These are phyloP conservation scores for Sitta europaea DNA, from an alignment of 2,113 vertebrate genomes.

Conservation along the genomic window DNA sequence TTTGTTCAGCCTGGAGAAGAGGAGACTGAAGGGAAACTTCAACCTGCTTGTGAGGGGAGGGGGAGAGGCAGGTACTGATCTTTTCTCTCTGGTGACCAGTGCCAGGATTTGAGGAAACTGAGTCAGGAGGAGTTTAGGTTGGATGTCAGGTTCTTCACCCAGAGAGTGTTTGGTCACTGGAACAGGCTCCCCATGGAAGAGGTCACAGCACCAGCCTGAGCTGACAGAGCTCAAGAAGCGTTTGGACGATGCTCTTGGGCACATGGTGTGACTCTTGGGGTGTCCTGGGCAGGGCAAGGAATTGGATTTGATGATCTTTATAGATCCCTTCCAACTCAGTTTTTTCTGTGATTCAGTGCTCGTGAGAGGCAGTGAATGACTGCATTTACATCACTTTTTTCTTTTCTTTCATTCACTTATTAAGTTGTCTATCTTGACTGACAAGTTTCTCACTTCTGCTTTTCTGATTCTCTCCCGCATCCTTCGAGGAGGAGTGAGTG, in stretches of 20 bases:
- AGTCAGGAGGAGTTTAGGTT: not conserved
- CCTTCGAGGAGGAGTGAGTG: not conserved
- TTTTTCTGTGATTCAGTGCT: not conserved
- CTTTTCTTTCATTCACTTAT: not conserved
- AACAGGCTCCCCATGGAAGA: not conserved
- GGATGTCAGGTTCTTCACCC: not conserved
- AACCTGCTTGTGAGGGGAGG: not conserved
- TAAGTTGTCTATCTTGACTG: not conserved
- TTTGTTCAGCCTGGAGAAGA: not conserved
- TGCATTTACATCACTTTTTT: not conserved
- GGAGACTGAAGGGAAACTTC: not conserved
- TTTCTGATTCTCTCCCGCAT: not conserved
- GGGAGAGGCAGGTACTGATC: not conserved
- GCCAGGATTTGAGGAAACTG: not conserved
- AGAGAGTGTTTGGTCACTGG: not conserved
- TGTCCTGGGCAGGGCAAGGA: not conserved
- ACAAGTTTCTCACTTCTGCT: not conserved
- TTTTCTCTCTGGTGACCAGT: too few relatives aligned
- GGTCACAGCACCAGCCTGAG: too few relatives aligned
- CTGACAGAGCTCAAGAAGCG: rapidly evolving
- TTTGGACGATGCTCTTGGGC: not conserved
- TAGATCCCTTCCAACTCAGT: not conserved
- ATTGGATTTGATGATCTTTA: not conserved
- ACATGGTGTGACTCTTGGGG: not conserved
- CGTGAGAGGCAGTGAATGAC: not conserved